phyloP scores from a whole-genome alignment of 2,113 vertebrate genomes.

The Amazona guildingii region DNA sequence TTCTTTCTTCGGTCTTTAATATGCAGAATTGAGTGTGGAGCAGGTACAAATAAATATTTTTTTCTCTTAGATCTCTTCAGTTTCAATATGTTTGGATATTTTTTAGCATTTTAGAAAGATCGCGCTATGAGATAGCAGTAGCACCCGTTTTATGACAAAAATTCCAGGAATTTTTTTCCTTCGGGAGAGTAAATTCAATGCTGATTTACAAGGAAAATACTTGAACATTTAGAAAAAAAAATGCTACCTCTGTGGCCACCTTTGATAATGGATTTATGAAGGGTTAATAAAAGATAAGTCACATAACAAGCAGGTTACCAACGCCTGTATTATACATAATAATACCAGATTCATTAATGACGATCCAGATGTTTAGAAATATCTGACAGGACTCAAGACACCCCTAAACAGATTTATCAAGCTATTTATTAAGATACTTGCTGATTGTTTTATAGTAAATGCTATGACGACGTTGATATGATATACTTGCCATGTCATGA shows the following conservation, averaged over 20 bases:
- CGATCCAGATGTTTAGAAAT: neutral
- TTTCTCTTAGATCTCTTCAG: neutral
- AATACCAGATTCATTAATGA: neutral
- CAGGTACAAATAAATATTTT: neutral
- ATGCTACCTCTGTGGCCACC: neutral
- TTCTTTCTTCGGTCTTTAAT: neutral
- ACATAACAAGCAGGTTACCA: neutral
- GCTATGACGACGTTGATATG: neutral
- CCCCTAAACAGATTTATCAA: neutral
- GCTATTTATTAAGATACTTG: neutral
- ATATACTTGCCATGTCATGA: neutral
- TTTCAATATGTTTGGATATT: neutral
- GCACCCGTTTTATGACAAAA: neutral
- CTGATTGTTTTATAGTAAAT: neutral
- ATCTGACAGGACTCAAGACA: neutral
- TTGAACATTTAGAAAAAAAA: accelerated
- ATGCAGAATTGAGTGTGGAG: neutral
- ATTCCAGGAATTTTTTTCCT: neutral
- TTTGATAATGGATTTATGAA: neutral
- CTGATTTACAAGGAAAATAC: neutral
- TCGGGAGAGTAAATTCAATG: neutral
- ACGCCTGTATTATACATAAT: neutral
- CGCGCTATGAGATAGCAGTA: neutral
- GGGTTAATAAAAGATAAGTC: neutral
- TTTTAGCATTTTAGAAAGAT: neutral